Evolutionary conservation across 2,113 vertebrate genomes (phyloP).

Genomic region (Xenus cinereus): DNA sequence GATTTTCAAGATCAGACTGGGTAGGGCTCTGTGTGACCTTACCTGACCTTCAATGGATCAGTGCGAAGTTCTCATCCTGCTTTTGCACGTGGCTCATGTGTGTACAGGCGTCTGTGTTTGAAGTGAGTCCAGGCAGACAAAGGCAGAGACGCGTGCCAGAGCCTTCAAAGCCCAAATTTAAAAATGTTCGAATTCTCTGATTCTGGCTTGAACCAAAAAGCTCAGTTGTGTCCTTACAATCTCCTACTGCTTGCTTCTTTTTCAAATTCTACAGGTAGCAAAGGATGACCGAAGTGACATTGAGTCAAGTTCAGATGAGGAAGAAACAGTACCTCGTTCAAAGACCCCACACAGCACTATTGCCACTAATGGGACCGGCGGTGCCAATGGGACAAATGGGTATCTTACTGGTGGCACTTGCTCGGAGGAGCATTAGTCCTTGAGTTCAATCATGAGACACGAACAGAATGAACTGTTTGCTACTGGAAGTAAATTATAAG

Average conservation of each 20-base stretch:
- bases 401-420: slow-evolving; percentile 84
- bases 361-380: slow-evolving; percentile 88
- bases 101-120: background rate
- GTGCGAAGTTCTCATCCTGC: background rate
- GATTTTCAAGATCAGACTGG: background rate
- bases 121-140: background rate
- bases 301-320: slow-evolving; percentile 96
- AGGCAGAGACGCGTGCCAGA: background rate
- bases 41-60: background rate
- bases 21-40: background rate
- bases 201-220: background rate
- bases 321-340: slow-evolving; percentile 77
- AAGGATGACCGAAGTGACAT: slow-evolving; percentile 95
- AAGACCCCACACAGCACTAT: slow-evolving; percentile 79
- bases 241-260: background rate
- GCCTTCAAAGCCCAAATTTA: background rate
- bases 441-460: slow-evolving; percentile 49
- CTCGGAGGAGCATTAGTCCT: slow-evolving; percentile 86
- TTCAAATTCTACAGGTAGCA: slow-evolving; percentile 79
- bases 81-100: background rate
- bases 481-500: slow-evolving; percentile 82
- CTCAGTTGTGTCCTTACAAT: background rate
- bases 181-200: background rate
- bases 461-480: slow-evolving; percentile 82
- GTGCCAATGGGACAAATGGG: slow-evolving; percentile 88